phyloP scores from a whole-genome alignment of 2,113 vertebrate species.

The Oxyruncus cristatus region DNA sequence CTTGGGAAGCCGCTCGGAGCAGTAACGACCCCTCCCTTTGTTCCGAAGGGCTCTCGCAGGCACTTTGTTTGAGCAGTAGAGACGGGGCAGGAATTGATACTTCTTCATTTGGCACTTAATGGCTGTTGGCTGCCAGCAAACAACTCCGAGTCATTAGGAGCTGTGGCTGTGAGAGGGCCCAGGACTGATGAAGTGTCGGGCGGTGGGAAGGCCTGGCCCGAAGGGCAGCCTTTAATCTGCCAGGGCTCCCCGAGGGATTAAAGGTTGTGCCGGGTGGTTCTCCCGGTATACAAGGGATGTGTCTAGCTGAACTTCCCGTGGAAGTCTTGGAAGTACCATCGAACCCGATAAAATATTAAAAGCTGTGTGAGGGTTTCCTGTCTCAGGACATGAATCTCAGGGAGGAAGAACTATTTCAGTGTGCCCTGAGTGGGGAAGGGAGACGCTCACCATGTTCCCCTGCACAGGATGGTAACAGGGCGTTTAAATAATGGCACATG shows the following conservation, averaged over 20 bases:
- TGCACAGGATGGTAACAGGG: not conserved
- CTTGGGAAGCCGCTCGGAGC: constrained; percentile 7
- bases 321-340: not conserved
- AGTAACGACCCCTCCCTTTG: constrained; percentile 20
- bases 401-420: not conserved
- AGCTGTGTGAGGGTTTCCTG: not conserved
- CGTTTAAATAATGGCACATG: not conserved
- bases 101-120: constrained; percentile 15
- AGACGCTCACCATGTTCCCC: not conserved
- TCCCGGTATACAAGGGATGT: not conserved
- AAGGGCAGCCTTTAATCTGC: constrained; percentile 9
- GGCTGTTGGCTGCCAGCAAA: constrained; percentile 22
- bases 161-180: not conserved
- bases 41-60: not conserved
- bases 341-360: not conserved
- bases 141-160: not conserved
- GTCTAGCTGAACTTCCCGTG: not conserved
- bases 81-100: constrained; percentile 5
- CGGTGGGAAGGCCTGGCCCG: not conserved
- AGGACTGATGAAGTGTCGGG: not conserved
- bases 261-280: not conserved
- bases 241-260: not conserved
- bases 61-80: constrained; percentile 13
- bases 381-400: not conserved
- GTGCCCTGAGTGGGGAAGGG: not conserved